Percentiles rank a stretch among this genome's conserved stretches.
Conservation (phyloP, 2,113 vertebrate genomes). For the Oostethus manadensis region DNA sequence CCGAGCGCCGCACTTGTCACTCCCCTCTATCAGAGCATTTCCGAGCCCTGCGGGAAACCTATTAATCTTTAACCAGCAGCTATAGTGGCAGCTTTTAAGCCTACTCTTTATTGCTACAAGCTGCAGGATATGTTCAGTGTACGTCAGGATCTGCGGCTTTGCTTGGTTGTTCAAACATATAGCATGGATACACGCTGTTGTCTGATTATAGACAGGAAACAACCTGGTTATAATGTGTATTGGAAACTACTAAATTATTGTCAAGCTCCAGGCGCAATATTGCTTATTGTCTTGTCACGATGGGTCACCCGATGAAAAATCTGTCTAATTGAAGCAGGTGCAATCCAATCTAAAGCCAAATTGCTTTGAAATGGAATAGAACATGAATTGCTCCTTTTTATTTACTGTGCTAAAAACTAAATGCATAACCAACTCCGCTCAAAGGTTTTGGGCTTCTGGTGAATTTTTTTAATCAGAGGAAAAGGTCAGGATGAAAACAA, state of each 20-base stretch:
- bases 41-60: slow-evolving; percentile 40
- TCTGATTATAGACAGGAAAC: not conserved
- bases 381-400: slow-evolving; percentile 4
- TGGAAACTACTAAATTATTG: not conserved
- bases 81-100: slow-evolving; percentile 59
- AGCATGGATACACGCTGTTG: not conserved
- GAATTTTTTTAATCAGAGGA: slow-evolving; percentile 64
- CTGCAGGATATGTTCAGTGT: slow-evolving; percentile 50
- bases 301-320: too few species aligned
- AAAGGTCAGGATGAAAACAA: slow-evolving; percentile 71
- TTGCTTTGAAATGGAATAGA: not conserved
- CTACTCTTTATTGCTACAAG: slow-evolving; percentile 54
- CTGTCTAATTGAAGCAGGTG: too few species aligned
- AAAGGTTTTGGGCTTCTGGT: slow-evolving; percentile 52
- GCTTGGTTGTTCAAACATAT: slow-evolving; percentile 34
- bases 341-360: too few species aligned
- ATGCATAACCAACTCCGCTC: slow-evolving; percentile 18
- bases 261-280: not conserved
- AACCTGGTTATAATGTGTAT: not conserved
- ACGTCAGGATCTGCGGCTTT: slow-evolving; percentile 30
- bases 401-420: slow-evolving; percentile 20
- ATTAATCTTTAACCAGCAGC: slow-evolving; percentile 74
- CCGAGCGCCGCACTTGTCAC: slow-evolving; percentile 3
- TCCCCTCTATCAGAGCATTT: slow-evolving; percentile 21
- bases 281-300: not conserved